Evolutionary conservation across 2,797 vertebrate genomes (phyloP), one percentile per base, ranked within the genome.

Genomic region (Dendrocincla tyrannina): DNA sequence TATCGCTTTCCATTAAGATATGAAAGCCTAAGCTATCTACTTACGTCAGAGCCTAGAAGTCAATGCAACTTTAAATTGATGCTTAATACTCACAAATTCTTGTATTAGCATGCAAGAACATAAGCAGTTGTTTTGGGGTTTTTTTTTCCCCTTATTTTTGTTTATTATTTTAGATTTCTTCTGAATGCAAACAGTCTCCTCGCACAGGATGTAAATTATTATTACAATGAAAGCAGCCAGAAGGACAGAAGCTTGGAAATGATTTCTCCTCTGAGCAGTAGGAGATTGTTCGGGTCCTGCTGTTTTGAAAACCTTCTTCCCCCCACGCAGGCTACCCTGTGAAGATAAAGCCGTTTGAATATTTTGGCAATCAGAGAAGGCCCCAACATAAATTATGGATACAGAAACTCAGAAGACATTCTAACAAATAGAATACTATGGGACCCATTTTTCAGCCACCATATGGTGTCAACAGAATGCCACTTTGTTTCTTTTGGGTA

Each of bases 401-500:
- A 97, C 89, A 94, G 93, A 97, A 97, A 96, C 96, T 96, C 93
- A 95, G 95, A 97, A 98, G 97, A 97, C 96, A 97, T 93, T 97
- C 95, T 98, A 97, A 98, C 96, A 98, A 98, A 98, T 96, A 97
- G 96, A 97, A 96, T 92, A 94, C 87, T 87, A 95, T 94, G 82
- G 95, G 98, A 98, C 95, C 95, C 94, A 97, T 97, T 97, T 98
- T 97, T 97, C 97, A 90, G 92, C 96, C 86, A 76, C 97, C 98
- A 98, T 98, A 98, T 98, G 97, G 97, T 97, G 96, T 97, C 97
- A 97, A 98, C 97, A 98, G 97, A 98, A 98, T 97, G 97, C 88
- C 95, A 98, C 97, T 98, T 98, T 97, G 96, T 97, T 97, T 98
- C 97, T 97, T 94, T 96, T 91, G 96, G 95, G 94, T 97, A 98